phyloP scores from a whole-genome alignment of 2,888 invertebrate species.

The Thalpophila matura region DNA sequence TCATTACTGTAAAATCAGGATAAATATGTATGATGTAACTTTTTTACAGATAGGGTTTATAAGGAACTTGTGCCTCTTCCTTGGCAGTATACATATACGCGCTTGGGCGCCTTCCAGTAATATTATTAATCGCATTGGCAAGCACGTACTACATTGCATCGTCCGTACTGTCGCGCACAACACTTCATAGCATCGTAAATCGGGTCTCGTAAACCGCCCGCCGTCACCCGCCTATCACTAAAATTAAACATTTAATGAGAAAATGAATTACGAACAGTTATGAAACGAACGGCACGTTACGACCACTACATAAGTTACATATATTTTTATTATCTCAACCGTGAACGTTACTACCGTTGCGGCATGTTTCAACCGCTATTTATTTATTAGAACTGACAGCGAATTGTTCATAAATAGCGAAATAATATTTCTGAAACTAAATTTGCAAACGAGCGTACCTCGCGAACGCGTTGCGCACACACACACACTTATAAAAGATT shows the following conservation, averaged over 20 bases:
- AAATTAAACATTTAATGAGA: conserved; percentile 84
- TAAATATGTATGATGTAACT: no score
- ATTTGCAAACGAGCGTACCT: conserved; percentile 73
- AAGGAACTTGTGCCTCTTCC: conserved; percentile 59
- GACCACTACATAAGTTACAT: conserved; percentile 74
- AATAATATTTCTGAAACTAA: conserved; percentile 73
- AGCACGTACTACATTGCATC: conserved; percentile 61
- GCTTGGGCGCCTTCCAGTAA: conserved; percentile 72
- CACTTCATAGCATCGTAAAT: conserved; percentile 79
- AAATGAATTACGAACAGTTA: conserved; percentile 79
- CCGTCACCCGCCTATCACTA: conserved; percentile 74
- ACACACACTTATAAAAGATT: conserved; percentile 61
- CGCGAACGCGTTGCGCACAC: conserved; percentile 59
- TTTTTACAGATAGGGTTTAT: conserved; percentile 46
- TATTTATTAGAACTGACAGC: conserved; percentile 81
- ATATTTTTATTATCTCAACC: conserved; percentile 77
- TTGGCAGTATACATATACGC: conserved; percentile 68
- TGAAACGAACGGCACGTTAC: conserved; percentile 70
- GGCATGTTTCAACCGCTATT: conserved; percentile 69
- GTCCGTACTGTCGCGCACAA: conserved; percentile 70
- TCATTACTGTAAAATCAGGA: no score
- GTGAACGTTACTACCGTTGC: conserved; percentile 65
- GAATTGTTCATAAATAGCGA: conserved; percentile 77
- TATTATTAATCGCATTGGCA: conserved; percentile 72
- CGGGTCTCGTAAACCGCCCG: conserved; percentile 71